Evolutionary conservation across 2,888 invertebrate genomes (phyloP).

Genomic region (Strigamia transsilvanica): DNA sequence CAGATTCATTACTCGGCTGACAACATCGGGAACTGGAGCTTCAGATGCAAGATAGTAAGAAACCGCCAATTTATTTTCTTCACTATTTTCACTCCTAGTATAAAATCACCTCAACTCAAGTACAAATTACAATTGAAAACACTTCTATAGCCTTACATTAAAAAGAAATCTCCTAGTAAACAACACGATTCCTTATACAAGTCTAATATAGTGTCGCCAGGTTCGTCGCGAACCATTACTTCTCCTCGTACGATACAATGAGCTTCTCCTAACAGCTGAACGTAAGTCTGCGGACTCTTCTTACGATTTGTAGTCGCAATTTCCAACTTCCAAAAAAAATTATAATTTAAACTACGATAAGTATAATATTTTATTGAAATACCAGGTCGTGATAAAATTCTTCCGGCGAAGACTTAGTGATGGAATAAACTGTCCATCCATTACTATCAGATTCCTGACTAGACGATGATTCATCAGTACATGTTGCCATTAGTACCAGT

Average conservation of each 20-base stretch:
- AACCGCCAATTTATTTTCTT: slow-evolving; percentile 50
- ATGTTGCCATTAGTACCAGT: slow-evolving; percentile 61
- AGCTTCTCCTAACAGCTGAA: slow-evolving; percentile 77
- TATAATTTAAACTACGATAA: not conserved
- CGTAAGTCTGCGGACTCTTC: slow-evolving; percentile 74
- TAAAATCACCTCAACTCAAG: not conserved
- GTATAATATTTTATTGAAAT: slow-evolving; percentile 43
- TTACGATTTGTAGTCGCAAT: slow-evolving; percentile 73
- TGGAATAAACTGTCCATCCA: slow-evolving; percentile 76
- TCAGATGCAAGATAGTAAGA: slow-evolving; percentile 39
- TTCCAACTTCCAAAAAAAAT: slow-evolving; percentile 63
- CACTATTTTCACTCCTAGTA: slow-evolving; percentile 46
- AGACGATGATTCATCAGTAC: slow-evolving; percentile 56
- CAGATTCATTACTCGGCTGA: slow-evolving; percentile 41
- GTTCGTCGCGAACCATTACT: slow-evolving; percentile 51
- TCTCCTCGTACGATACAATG: slow-evolving; percentile 70
- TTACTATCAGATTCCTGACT: slow-evolving; percentile 58
- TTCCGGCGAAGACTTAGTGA: slow-evolving; percentile 73
- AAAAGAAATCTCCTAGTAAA: slow-evolving; percentile 53
- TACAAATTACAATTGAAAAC: not conserved
- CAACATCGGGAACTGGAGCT: slow-evolving; percentile 13
- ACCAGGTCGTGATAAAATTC: slow-evolving; percentile 75
- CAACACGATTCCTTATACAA: slow-evolving; percentile 55
- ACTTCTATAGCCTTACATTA: slow-evolving; percentile 35
- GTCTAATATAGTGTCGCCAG: slow-evolving; percentile 16